A percentile compares a stretch with the other conserved stretches of the same genome.
Conservation (phyloP, 2,797 vertebrate genomes). For the Silurus lanzhouensis region DNA sequence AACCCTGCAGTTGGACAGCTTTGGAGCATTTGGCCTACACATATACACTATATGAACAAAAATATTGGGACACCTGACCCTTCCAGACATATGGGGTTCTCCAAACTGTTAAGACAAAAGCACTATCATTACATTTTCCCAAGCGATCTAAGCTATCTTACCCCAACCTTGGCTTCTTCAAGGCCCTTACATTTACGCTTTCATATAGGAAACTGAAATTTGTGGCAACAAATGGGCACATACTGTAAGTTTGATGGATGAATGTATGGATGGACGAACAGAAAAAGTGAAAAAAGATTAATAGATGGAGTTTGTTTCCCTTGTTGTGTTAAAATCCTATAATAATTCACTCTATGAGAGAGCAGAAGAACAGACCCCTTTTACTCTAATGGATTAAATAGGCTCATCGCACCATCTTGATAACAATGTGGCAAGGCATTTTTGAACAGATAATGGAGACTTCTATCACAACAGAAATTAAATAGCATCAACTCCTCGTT, state of each 20-base stretch:
- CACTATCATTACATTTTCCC: too few species aligned
- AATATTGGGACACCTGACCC: not conserved
- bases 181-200: not conserved
- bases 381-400: conserved; percentile 50
- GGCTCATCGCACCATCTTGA: conserved; percentile 37
- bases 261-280: too few species aligned
- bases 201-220: not conserved
- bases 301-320: not conserved
- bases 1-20: not conserved
- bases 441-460: conserved; percentile 50
- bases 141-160: not conserved
- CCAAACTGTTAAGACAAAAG: too few species aligned
- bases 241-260: not conserved
- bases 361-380: conserved; percentile 25
- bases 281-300: not conserved
- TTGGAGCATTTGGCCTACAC: not conserved
- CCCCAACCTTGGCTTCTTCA: not conserved
- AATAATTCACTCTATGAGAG: conserved; percentile 42
- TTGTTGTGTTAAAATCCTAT: conserved; percentile 12
- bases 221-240: not conserved
- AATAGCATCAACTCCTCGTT: conserved; percentile 49
- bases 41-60: not conserved
- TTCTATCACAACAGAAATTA: conserved; percentile 54
- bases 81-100: not conserved
- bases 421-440: conserved; percentile 50